phyloP scores from a whole-genome alignment of 2,113 vertebrate genomes.

The Polypterus bichir region DNA sequence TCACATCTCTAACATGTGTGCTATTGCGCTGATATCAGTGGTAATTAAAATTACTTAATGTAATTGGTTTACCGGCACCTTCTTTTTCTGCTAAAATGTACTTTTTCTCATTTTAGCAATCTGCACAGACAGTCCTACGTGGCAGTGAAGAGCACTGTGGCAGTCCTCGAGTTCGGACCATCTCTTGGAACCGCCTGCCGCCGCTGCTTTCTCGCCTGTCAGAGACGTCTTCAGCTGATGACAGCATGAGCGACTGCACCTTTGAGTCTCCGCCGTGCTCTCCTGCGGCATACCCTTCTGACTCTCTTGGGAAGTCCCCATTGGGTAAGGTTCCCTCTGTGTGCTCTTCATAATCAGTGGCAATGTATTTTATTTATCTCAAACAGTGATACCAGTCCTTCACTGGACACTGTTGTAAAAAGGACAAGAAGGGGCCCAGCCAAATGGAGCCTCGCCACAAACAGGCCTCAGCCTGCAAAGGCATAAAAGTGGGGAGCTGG shows the following conservation, averaged over 20 bases:
- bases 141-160: conserved; percentile 87
- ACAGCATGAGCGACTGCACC: conserved; percentile 63
- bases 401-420: too few relatives aligned
- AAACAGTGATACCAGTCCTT: too few relatives aligned
- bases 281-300: conserved; percentile 33
- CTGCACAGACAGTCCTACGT: conserved; percentile 75
- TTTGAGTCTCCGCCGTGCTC: conserved; percentile 81
- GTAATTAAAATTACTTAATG: too few relatives aligned
- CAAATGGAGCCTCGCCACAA: too few relatives aligned
- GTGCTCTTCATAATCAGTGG: neutral
- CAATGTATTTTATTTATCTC: neutral
- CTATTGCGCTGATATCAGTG: too few relatives aligned
- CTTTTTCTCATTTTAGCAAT: conserved; percentile 51
- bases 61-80: neutral
- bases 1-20: too few relatives aligned
- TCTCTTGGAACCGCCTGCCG: conserved; percentile 59
- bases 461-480: too few relatives aligned
- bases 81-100: neutral
- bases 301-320: conserved; percentile 41
- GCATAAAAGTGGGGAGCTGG: too few relatives aligned
- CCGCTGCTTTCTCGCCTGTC: conserved; percentile 69
- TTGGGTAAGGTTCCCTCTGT: conserved; percentile 18
- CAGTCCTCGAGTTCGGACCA: conserved; percentile 67
- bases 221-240: conserved; percentile 75
- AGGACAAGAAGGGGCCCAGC: too few relatives aligned